phyloP scores from a whole-genome alignment of 2,113 vertebrate species.

The Trinectes maculatus region DNA sequence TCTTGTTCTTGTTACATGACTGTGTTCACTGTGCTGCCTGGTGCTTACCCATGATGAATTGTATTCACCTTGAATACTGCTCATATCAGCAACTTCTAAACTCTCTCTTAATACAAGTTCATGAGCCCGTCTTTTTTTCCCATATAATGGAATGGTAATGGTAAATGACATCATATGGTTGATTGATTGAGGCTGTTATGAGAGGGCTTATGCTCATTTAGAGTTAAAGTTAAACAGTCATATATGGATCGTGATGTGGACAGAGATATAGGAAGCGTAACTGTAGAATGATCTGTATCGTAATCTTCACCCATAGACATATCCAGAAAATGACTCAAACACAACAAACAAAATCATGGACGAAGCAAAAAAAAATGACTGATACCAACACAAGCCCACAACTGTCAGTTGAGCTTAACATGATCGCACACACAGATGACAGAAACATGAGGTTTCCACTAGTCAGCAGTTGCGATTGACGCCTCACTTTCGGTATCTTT shows the following conservation, averaged over 20 bases:
- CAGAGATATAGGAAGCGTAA: background rate
- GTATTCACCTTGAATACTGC: background rate
- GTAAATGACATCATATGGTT: background rate
- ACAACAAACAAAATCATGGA: no score
- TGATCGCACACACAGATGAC: background rate
- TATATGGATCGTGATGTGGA: background rate
- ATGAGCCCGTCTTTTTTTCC: background rate
- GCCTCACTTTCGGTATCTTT: no score
- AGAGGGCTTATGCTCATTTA: background rate
- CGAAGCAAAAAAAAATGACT: no score
- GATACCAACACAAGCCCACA: no score
- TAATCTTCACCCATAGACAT: no score
- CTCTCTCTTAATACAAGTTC: background rate
- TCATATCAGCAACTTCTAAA: slow-evolving; percentile 4
- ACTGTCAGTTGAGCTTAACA: background rate
- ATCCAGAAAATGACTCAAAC: background rate
- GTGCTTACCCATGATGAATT: slow-evolving; percentile 24
- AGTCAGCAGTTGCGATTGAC: no score
- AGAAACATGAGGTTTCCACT: no score
- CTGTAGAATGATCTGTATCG: background rate
- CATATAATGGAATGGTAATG: background rate
- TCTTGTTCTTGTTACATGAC: background rate
- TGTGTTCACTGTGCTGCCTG: background rate
- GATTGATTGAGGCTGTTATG: background rate
- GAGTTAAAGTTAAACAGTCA: background rate